Evolutionary conservation across 2,797 vertebrate species (phyloP).

Genomic region (Coranthus polyacanthus): DNA sequence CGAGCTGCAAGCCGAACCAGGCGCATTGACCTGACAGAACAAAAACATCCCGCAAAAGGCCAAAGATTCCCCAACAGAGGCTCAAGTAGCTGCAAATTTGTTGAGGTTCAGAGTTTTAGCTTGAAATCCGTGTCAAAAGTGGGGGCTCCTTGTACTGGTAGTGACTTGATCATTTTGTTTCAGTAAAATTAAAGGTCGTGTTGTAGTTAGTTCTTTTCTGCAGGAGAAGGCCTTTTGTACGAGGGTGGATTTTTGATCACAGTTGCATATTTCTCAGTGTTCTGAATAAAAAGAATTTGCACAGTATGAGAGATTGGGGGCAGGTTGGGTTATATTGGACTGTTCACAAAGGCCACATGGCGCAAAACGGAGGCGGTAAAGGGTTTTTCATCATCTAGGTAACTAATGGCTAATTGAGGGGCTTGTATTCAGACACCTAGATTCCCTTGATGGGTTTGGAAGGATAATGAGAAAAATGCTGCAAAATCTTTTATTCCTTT

Average conservation of each 20-base stretch:
- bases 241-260: slow-evolving; percentile 33
- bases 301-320: slow-evolving; percentile 18
- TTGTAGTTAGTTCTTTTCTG: slow-evolving; percentile 47
- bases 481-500: slow-evolving; percentile 64
- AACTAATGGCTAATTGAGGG: slow-evolving; percentile 64
- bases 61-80: slow-evolving; percentile 58
- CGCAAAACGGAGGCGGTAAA: slow-evolving; percentile 49
- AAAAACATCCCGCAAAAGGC: slow-evolving; percentile 44
- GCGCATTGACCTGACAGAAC: slow-evolving; percentile 12
- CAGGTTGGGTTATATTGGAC: slow-evolving; percentile 24
- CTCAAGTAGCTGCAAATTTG: slow-evolving; percentile 26
- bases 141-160: slow-evolving; percentile 31
- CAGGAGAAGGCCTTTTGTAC: slow-evolving; percentile 42
- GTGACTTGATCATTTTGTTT: slow-evolving; percentile 44
- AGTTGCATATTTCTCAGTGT: slow-evolving; percentile 45
- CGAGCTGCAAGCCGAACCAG: slow-evolving; percentile 36
- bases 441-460: slow-evolving; percentile 44
- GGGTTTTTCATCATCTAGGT: slow-evolving; percentile 57
- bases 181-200: slow-evolving; percentile 42
- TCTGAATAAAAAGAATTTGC: slow-evolving; percentile 42
- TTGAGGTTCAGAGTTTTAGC: slow-evolving; percentile 38
- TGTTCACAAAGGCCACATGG: slow-evolving; percentile 51
- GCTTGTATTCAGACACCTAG: slow-evolving; percentile 27
- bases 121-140: slow-evolving; percentile 30
- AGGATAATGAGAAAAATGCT: slow-evolving; percentile 57